phyloP scores from a whole-genome alignment of 2,797 vertebrate genomes.

The Chaetodon trifasciatus region DNA sequence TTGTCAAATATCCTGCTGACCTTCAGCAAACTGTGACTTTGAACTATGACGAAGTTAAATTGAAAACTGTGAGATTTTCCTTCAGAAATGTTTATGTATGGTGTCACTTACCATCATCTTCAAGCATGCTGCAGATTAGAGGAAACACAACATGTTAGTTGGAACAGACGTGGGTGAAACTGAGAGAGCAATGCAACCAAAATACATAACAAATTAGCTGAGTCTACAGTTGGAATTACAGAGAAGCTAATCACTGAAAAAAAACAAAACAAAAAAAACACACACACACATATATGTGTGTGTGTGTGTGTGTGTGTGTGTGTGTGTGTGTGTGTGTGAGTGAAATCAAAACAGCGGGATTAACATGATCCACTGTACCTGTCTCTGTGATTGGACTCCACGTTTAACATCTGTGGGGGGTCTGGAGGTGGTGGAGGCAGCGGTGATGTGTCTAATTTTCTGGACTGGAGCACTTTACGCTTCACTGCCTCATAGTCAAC shows the following conservation, averaged over 20 bases:
- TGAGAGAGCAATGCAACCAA: constrained; percentile 4
- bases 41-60: not conserved
- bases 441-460: constrained; percentile 5
- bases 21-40: not conserved
- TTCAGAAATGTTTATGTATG: not conserved
- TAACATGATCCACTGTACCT: constrained; percentile 57
- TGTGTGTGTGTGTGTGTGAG: too few relatives aligned
- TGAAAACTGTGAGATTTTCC: too few relatives aligned
- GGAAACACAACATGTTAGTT: constrained; percentile 51
- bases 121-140: constrained; percentile 65
- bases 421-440: constrained; percentile 78
- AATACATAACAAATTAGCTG: not conserved
- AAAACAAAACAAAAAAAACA: too few relatives aligned
- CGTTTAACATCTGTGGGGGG: constrained; percentile 55
- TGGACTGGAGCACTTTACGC: constrained; percentile 59
- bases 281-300: too few relatives aligned
- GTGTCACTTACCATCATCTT: constrained; percentile 78
- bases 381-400: constrained; percentile 57
- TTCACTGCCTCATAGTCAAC: constrained; percentile 86
- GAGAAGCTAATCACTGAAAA: not conserved
- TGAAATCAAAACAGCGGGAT: not conserved
- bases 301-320: too few relatives aligned
- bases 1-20: not conserved
- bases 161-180: constrained; percentile 3
- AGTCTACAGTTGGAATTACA: not conserved